Conservation (phyloP, 2,113 vertebrate species). For the Micronycteris hirsuta region DNA sequence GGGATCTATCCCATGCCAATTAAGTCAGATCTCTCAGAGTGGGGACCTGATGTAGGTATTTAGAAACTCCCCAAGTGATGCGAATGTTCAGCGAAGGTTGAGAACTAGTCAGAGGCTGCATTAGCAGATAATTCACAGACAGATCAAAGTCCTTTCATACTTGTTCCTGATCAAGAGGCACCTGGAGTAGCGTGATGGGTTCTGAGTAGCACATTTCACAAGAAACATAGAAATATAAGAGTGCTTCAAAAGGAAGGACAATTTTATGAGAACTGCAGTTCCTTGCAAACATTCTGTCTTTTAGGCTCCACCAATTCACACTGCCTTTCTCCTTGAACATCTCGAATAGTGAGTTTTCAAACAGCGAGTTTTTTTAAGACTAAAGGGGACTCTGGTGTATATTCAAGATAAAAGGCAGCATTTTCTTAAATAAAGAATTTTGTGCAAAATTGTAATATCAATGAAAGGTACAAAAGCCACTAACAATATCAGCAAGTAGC, state of each 20-base stretch:
- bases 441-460: constrained; percentile 22
- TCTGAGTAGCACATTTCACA: constrained; percentile 13
- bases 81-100: not conserved
- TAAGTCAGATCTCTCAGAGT: constrained; percentile 31
- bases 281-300: constrained; percentile 26
- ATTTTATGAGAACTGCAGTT: not conserved
- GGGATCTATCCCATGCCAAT: not conserved
- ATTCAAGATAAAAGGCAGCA: constrained; percentile 29
- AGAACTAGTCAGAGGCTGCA: not conserved
- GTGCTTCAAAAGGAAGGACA: not conserved
- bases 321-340: constrained; percentile 37
- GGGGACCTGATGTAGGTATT: not conserved
- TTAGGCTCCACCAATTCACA: constrained; percentile 9
- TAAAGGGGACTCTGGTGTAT: constrained; percentile 4
- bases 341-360: not conserved
- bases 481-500: constrained; percentile 16
- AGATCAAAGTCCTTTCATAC: not conserved
- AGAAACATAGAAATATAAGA: constrained; percentile 10
- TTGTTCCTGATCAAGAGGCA: constrained; percentile 5
- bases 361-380: not conserved
- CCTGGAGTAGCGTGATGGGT: not conserved
- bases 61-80: constrained; percentile 22
- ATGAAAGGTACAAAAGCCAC: constrained; percentile 5
- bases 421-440: constrained; percentile 23
- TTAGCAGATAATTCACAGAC: constrained; percentile 33